phyloP scores from a whole-genome alignment of 1,140 invertebrate species.

The Hestina assimilis region DNA sequence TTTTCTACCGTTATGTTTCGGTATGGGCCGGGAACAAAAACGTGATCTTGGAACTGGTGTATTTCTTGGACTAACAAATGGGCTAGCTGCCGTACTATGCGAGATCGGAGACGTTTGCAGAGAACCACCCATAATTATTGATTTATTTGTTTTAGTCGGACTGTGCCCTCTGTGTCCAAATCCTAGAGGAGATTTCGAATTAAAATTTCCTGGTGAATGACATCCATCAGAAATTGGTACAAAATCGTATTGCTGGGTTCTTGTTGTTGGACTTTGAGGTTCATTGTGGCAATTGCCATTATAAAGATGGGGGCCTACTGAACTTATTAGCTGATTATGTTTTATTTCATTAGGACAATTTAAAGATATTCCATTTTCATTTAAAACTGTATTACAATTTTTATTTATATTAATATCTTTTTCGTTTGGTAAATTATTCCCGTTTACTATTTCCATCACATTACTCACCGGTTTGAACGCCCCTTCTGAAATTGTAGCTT shows the following conservation, averaged over 20 bases:
- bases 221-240: slow-evolving; percentile 89
- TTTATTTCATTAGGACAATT: slow-evolving; percentile 40
- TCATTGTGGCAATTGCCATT: slow-evolving; percentile 63
- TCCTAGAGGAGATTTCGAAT: slow-evolving; percentile 64
- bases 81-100: slow-evolving; percentile 80
- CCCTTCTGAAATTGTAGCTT: slow-evolving; percentile 41
- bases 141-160: slow-evolving; percentile 67
- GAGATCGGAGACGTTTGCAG: slow-evolving; percentile 69
- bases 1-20: slow-evolving; percentile 61
- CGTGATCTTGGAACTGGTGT: slow-evolving; percentile 84
- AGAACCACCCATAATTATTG: slow-evolving; percentile 67
- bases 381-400: slow-evolving; percentile 37
- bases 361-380: slow-evolving; percentile 49
- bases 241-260: slow-evolving; percentile 89
- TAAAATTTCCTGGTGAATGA: slow-evolving; percentile 78
- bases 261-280: slow-evolving; percentile 79
- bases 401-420: slow-evolving; percentile 39
- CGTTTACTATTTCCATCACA: slow-evolving; percentile 41
- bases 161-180: slow-evolving; percentile 57
- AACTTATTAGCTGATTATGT: slow-evolving; percentile 35
- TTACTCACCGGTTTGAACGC: slow-evolving; percentile 54
- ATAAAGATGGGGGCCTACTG: slow-evolving; percentile 48
- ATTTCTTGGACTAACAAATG: slow-evolving; percentile 90
- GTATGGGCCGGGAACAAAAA: slow-evolving; percentile 59
- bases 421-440: slow-evolving; percentile 35